Conservation (phyloP, 2,113 vertebrate genomes). For the Agapornis roseicollis region DNA sequence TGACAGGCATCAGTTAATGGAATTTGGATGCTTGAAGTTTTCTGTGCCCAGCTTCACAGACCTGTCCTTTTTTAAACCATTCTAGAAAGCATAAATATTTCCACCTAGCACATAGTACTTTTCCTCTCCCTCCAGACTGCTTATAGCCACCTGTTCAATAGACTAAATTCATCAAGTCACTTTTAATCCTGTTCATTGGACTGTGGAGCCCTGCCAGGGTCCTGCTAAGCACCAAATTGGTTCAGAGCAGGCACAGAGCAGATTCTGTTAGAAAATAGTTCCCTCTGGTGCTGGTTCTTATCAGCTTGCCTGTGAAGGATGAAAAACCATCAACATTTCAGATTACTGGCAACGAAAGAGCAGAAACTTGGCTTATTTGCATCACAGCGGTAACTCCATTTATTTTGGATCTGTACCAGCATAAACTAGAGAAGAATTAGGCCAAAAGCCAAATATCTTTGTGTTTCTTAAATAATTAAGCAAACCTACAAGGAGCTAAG, state of each 20-base stretch:
- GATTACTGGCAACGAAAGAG: constrained; percentile 1
- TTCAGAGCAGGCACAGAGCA: constrained; percentile 5
- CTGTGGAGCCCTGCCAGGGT: constrained; percentile 31
- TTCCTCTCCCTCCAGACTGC: background rate
- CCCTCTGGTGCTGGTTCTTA: constrained; percentile 28
- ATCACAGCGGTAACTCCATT: background rate
- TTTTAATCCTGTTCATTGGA: background rate
- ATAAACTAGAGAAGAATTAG: background rate
- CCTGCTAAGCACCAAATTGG: constrained; percentile 29
- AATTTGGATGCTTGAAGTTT: background rate
- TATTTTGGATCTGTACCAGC: constrained; percentile 27
- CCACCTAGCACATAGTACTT: background rate
- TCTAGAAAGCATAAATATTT: background rate
- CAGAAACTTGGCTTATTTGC: constrained; percentile 7
- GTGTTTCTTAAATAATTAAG: constrained; percentile 30
- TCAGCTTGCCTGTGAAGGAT: background rate
- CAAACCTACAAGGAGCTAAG: background rate
- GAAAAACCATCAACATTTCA: constrained; percentile 5
- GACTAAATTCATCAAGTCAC: background rate
- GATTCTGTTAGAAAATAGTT: constrained; percentile 1
- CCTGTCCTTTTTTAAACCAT: background rate
- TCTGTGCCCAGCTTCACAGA: background rate
- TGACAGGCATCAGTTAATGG: background rate
- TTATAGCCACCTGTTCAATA: background rate
- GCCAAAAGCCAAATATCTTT: constrained; percentile 4